Percentiles rank a stretch among this genome's conserved stretches.
phyloP scores from a whole-genome alignment of 1,140 invertebrate genomes.

The Brachionus rotundiformis region DNA sequence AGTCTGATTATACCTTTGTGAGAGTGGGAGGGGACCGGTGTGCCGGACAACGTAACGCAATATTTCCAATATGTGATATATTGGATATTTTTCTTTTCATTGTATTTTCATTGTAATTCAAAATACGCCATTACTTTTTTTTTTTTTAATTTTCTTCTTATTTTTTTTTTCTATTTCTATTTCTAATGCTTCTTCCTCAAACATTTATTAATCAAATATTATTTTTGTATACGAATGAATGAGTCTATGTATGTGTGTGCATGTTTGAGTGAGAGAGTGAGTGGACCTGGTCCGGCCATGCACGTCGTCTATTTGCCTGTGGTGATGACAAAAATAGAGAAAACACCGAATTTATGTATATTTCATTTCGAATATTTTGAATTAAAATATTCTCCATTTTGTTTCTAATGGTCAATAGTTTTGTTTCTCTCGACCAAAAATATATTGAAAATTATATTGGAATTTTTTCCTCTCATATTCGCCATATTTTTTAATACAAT shows the following conservation, averaged over 20 bases:
- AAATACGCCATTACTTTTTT: conserved; percentile 35
- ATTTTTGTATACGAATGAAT: conserved; percentile 4
- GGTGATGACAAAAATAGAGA: conserved; percentile 32
- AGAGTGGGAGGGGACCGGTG: not conserved
- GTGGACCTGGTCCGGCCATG: not conserved
- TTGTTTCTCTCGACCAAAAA: not conserved
- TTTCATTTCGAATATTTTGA: conserved; percentile 38
- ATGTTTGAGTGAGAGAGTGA: not conserved
- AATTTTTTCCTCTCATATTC: not conserved
- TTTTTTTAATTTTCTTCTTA: conserved; percentile 11
- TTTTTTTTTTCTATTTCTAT: conserved; percentile 1
- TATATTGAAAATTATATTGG: not conserved
- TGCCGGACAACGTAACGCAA: not conserved
- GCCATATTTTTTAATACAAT: not conserved
- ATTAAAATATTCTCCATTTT: conserved; percentile 43
- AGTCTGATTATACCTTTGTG: conserved; percentile 5
- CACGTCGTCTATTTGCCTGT: not conserved
- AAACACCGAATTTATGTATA: conserved; percentile 35
- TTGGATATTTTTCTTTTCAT: not conserved
- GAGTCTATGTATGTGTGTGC: not conserved
- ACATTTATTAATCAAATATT: conserved; percentile 35
- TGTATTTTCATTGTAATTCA: not conserved
- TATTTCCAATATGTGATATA: conserved; percentile 17
- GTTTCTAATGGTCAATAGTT: conserved; percentile 37
- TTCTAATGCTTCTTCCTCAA: conserved; percentile 36